Evolutionary conservation across 1,140 invertebrate species (phyloP).

Genomic region (Olivierus martensii): DNA sequence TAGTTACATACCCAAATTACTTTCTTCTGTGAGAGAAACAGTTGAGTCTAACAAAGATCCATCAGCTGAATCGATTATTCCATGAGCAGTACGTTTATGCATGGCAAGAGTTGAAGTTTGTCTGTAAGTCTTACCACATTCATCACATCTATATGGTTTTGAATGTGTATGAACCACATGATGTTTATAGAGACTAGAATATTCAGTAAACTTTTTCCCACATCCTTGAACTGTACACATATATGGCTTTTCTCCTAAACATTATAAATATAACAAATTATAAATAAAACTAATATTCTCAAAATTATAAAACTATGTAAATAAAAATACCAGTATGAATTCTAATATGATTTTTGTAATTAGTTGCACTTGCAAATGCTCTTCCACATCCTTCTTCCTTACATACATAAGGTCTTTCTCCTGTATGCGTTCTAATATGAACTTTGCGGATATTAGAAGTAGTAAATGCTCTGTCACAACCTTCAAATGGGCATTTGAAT

Average conservation of each 20-base stretch:
- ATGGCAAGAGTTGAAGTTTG: slow-evolving; percentile 46
- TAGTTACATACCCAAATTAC: slow-evolving; percentile 11
- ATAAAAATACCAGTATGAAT: slow-evolving; percentile 24
- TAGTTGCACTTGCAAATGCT: slow-evolving; percentile 49
- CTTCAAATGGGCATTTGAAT: slow-evolving; percentile 45
- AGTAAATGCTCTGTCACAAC: slow-evolving; percentile 51
- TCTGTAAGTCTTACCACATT: slow-evolving; percentile 44
- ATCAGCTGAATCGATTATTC: slow-evolving; percentile 5
- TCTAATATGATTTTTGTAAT: slow-evolving; percentile 48
- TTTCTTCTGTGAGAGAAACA: slow-evolving; percentile 15
- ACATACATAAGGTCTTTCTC: slow-evolving; percentile 37
- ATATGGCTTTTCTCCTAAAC: slow-evolving; percentile 34
- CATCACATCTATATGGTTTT: slow-evolving; percentile 43
- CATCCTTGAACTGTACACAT: slow-evolving; percentile 41
- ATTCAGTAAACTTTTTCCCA: slow-evolving; percentile 54
- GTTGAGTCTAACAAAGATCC: background rate
- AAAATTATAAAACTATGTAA: no score
- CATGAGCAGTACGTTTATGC: slow-evolving; percentile 40
- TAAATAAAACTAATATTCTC: background rate
- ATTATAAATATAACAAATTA: background rate
- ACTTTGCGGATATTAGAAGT: slow-evolving; percentile 59
- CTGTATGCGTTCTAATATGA: slow-evolving; percentile 34
- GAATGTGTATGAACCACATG: slow-evolving; percentile 48
- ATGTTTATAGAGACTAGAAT: slow-evolving; percentile 59
- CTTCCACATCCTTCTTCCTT: slow-evolving; percentile 30